Percentiles rank a stretch among this genome's conserved stretches.
These are phyloP conservation scores for Anas flavirostris DNA, from an alignment of 2,797 vertebrate genomes.

Conservation along the genomic window DNA sequence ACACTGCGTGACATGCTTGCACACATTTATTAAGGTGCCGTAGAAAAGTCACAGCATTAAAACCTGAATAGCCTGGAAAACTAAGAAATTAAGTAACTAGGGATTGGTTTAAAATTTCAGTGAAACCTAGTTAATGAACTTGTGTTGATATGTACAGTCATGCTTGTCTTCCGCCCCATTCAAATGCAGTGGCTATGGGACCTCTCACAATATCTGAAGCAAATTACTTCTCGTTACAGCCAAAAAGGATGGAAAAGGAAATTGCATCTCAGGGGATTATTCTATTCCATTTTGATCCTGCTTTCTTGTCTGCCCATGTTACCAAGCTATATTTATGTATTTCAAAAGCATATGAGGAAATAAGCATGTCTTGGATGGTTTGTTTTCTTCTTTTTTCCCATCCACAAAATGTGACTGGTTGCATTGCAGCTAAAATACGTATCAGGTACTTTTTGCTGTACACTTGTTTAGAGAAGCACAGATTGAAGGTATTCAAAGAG, in stretches of 20 bases:
- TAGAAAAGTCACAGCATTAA: constrained; percentile 20
- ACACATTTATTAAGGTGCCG: constrained; percentile 11
- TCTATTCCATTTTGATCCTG: background rate
- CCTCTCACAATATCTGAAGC: background rate
- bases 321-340: background rate
- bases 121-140: constrained; percentile 36
- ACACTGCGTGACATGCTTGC: background rate
- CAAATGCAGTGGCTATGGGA: background rate
- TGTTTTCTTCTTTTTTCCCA: background rate
- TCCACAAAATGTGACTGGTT: background rate
- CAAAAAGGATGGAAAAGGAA: background rate
- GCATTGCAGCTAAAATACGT: accelerated
- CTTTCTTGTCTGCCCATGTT: background rate
- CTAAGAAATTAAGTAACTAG: background rate
- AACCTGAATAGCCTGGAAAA: constrained; percentile 21
- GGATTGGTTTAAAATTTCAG: constrained; percentile 34
- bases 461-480: background rate
- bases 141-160: constrained; percentile 20
- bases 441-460: background rate
- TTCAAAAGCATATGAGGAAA: background rate
- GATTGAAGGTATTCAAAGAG: background rate
- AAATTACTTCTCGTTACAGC: constrained; percentile 30
- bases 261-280: constrained; percentile 4
- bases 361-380: background rate
- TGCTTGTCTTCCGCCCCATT: constrained; percentile 16